These are phyloP conservation scores for Norana najaformis DNA, from an alignment of 2,888 invertebrate species.

Conservation along the genomic window DNA sequence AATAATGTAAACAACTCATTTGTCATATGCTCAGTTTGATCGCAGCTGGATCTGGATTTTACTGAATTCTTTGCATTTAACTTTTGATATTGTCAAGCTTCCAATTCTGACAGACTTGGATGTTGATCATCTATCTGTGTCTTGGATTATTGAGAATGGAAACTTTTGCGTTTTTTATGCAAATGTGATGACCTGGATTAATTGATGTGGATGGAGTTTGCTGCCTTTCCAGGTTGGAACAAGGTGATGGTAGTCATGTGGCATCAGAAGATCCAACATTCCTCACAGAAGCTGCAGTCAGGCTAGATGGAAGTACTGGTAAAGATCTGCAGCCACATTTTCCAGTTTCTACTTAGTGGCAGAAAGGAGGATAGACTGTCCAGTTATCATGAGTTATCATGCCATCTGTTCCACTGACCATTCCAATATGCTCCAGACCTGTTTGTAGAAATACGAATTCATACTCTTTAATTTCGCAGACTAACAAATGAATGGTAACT, in stretches of 20 bases:
- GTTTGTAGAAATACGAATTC: background rate
- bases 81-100: background rate
- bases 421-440: too few relatives aligned
- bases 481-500: background rate
- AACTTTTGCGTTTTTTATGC: too few relatives aligned
- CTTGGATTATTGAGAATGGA: background rate
- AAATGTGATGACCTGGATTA: background rate
- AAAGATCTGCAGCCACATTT: background rate
- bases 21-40: background rate
- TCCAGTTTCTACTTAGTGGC: background rate
- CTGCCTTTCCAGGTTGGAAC: background rate
- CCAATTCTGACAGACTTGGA: background rate
- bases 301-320: background rate
- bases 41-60: background rate
- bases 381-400: background rate
- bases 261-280: constrained; percentile 9
- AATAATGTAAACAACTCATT: background rate
- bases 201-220: background rate
- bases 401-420: background rate
- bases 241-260: background rate
- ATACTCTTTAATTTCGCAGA: background rate
- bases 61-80: background rate
- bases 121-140: background rate
- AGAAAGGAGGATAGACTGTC: background rate
- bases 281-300: constrained; percentile 22